Percentiles rank a stretch among this genome's conserved stretches.
Conservation (phyloP, 1,140 invertebrate genomes). For the Heterodera carotae region DNA sequence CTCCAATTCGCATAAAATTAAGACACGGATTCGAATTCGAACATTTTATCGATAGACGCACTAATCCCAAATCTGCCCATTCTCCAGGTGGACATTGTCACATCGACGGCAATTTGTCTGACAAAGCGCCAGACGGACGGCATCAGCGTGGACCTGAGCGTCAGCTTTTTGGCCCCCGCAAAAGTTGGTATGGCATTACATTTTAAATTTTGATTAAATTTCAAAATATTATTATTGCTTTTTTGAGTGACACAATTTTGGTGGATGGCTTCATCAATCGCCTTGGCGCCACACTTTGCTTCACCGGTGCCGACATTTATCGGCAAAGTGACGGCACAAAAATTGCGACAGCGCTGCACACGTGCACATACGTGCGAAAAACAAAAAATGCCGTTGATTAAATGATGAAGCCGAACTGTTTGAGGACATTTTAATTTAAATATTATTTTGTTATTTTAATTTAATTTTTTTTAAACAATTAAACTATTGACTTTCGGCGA, state of each 20-base stretch:
- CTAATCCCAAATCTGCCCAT: too few relatives aligned
- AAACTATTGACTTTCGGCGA: too few relatives aligned
- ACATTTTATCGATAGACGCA: too few relatives aligned
- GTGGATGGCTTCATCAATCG: slow-evolving; percentile 20
- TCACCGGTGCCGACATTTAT: slow-evolving; percentile 26
- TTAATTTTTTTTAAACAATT: too few relatives aligned
- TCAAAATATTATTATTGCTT: neutral
- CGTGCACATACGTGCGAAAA: slow-evolving; percentile 15
- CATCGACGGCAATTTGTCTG: slow-evolving; percentile 20
- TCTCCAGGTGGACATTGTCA: slow-evolving; percentile 21
- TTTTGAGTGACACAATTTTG: slow-evolving; percentile 24
- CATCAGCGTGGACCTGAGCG: slow-evolving; percentile 15
- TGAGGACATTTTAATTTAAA: too few relatives aligned
- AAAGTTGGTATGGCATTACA: slow-evolving; percentile 23
- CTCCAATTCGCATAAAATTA: too few relatives aligned
- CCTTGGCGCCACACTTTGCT: slow-evolving; percentile 13
- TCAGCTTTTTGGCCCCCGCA: slow-evolving; percentile 24
- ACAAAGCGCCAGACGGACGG: slow-evolving; percentile 1
- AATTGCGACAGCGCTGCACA: slow-evolving; percentile 25
- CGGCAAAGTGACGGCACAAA: slow-evolving; percentile 17
- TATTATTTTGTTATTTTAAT: too few relatives aligned
- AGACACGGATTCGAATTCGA: too few relatives aligned
- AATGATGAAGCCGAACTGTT: too few relatives aligned
- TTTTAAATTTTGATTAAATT: too few relatives aligned
- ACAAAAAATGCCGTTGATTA: too few relatives aligned